Base-by-base conservation (phyloP, 2,113 vertebrate genomes). In the Orientallactaga bullata region DNA sequence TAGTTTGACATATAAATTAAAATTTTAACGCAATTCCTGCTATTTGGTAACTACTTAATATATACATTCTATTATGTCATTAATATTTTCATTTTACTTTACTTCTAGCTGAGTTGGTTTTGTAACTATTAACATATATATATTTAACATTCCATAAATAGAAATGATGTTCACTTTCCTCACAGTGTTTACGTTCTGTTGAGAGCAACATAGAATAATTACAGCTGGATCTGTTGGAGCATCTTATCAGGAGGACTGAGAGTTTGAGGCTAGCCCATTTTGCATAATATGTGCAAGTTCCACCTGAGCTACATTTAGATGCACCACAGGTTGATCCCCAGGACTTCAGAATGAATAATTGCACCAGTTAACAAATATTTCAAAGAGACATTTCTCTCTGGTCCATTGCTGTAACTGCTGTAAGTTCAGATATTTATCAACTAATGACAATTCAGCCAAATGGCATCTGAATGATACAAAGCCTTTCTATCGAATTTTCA, bases 121-220 rank as follows among this genome's bases (percentile, higher is more conserved):
- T 20, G 39, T 90, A 73, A 47, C 89, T 90, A 66, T 23, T 77
- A 81, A 16, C n/a, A 39, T 58, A 37, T 90, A 32, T 37, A 6
- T 20, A 61, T 61, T 80, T 94, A 77, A 16, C 16, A 72, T 6
- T 68, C 65, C 21, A 3, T 89, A 37, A 10, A 55, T 81, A 66
- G 69, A 66, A 61, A 42, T 26, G 58, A 26, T 60, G 5, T 10
- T 63, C 4, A 32, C 4, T 88, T n/a, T 18, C 32, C 7, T 72
- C 20, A 55, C 72, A 60, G 26, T 95, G 28, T 18, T 84, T 93
- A 39, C 5, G 24, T 84, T 77, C 13, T 89, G 0, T 68, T 96
- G 73, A 68, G 30, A 86, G 32, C 79, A 85, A 47, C 42, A 68
- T 88, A 63, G 60, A 39, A 51, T 90, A 55, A 91, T 65, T 90